These are phyloP conservation scores for Aleiodes sp. DNA, from an alignment of 1,140 invertebrate genomes.

Conservation along the genomic window DNA sequence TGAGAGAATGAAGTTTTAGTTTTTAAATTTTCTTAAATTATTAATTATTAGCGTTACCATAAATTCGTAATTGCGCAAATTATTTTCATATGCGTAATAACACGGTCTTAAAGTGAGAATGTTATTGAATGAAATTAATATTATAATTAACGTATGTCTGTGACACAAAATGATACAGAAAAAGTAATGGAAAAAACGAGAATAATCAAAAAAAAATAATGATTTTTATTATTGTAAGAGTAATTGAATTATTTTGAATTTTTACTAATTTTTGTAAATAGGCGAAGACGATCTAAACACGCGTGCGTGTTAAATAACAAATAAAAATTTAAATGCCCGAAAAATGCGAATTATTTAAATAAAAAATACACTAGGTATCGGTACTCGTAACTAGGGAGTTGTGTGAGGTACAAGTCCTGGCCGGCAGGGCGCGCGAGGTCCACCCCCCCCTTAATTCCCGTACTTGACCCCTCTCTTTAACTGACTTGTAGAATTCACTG, in stretches of 20 bases:
- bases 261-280: background rate
- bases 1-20: slow-evolving; percentile 25
- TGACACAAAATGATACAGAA: too few relatives aligned
- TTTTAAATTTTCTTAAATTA: slow-evolving; percentile 42
- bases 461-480: slow-evolving; percentile 55
- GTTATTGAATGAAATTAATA: background rate
- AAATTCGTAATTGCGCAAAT: slow-evolving; percentile 32
- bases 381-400: slow-evolving; percentile 69
- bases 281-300: slow-evolving; percentile 5
- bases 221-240: background rate
- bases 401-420: slow-evolving; percentile 68
- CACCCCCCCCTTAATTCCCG: slow-evolving; percentile 62
- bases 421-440: slow-evolving; percentile 66
- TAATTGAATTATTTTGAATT: background rate
- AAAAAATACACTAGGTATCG: slow-evolving; percentile 59
- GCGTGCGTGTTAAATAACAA: slow-evolving; percentile 5
- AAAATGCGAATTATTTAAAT: slow-evolving; percentile 32
- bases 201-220: background rate
- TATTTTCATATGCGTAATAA: slow-evolving; percentile 13
- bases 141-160: too few relatives aligned
- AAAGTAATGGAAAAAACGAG: background rate
- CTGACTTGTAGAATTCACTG: slow-evolving; percentile 42
- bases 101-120: background rate
- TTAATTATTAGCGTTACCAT: slow-evolving; percentile 46
- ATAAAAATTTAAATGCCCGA: background rate